phyloP scores from a whole-genome alignment of 2,888 invertebrate species.

The Temnothorax rugatulus region DNA sequence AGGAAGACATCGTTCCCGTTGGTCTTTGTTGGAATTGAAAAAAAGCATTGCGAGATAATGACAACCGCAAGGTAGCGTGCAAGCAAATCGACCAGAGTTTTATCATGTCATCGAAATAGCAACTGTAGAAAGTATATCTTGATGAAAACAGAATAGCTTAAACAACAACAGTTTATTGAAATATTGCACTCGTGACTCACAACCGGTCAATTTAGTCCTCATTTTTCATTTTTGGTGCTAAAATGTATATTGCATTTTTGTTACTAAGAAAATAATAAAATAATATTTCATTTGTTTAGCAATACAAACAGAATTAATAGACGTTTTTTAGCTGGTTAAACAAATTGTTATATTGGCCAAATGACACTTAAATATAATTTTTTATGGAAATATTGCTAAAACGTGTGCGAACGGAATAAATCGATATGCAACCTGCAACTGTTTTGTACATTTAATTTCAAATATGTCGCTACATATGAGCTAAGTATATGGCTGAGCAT shows the following conservation, averaged over 20 bases:
- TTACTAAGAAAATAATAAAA: neutral
- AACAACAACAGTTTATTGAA: neutral
- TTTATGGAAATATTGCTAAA: neutral
- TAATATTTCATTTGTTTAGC: neutral
- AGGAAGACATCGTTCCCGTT: neutral
- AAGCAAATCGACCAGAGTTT: slow-evolving; percentile 58
- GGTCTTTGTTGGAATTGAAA: neutral
- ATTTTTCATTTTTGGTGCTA: neutral
- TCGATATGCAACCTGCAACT: neutral
- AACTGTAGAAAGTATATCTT: slow-evolving; percentile 5
- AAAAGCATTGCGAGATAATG: slow-evolving; percentile 53
- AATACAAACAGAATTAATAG: neutral
- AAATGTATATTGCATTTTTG: neutral
- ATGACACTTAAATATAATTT: neutral
- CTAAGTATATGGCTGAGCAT: slow-evolving; percentile 2
- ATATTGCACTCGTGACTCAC: neutral
- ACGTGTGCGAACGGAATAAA: neutral
- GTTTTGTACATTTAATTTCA: slow-evolving; percentile 9
- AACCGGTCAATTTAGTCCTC: neutral
- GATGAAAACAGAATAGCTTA: neutral
- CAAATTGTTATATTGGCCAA: neutral
- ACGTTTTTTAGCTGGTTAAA: neutral
- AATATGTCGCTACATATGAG: slow-evolving; percentile 16
- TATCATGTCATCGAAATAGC: slow-evolving; percentile 54
- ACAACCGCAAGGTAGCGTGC: slow-evolving; percentile 14